phyloP scores from a whole-genome alignment of 2,113 vertebrate genomes.

The Phasianus colchicus region DNA sequence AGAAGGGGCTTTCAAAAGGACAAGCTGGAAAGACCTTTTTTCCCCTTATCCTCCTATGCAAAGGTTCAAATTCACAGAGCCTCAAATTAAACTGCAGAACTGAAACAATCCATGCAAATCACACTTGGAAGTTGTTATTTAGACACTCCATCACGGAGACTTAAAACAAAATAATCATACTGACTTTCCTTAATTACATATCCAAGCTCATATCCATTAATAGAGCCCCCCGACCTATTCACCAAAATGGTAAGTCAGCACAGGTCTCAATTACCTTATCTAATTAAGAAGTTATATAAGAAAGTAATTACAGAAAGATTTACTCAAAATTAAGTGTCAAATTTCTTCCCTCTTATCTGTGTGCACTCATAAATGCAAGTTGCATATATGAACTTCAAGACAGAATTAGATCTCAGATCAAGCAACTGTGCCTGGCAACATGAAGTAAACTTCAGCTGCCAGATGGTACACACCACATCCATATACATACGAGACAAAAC shows the following conservation, averaged over 20 bases:
- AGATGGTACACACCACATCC: neutral
- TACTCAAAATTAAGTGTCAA: neutral
- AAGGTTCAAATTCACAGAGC: neutral
- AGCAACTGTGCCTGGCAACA: neutral
- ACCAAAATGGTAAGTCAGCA: neutral
- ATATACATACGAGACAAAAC: neutral
- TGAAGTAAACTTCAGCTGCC: constrained; percentile 2
- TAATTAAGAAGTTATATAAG: neutral
- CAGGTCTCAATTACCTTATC: neutral
- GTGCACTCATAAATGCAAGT: neutral
- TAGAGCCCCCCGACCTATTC: neutral
- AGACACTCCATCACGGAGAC: neutral
- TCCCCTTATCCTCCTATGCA: neutral
- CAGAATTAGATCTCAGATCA: neutral
- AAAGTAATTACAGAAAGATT: neutral
- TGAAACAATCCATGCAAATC: neutral
- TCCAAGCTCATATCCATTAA: neutral
- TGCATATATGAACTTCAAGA: neutral
- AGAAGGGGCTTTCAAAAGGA: neutral
- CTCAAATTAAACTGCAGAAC: neutral
- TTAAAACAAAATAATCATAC: neutral
- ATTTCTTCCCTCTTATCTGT: neutral
- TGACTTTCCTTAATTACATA: neutral
- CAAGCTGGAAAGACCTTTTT: neutral
- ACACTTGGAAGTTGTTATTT: neutral